A percentile compares a stretch with the other conserved stretches of the same genome.
Evolutionary conservation across 2,888 invertebrate species (phyloP).

Genomic region (Aelia acuminata): DNA sequence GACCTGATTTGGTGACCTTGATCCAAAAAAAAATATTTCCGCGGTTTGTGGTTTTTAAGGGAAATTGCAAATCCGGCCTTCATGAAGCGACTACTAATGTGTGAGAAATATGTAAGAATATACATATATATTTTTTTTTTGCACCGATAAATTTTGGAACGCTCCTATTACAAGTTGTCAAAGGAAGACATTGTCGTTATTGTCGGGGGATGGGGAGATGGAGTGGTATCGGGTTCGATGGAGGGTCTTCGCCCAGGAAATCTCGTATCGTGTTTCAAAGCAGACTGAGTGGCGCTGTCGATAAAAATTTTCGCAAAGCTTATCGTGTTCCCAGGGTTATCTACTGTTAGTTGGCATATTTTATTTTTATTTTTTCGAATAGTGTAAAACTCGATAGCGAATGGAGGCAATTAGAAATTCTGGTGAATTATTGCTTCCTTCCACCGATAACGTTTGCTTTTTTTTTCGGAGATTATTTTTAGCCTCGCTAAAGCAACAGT

Average conservation of each 20-base stretch:
- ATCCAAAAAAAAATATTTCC: neutral
- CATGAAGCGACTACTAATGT: neutral
- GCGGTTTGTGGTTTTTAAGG: neutral
- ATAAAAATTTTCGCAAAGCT: neutral
- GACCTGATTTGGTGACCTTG: neutral
- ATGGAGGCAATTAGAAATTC: neutral
- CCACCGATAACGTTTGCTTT: neutral
- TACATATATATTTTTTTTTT: no score
- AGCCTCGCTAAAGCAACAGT: neutral
- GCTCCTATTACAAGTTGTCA: neutral
- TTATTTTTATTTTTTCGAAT: neutral
- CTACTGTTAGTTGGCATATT: neutral
- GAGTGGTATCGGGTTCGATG: neutral
- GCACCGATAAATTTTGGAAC: neutral
- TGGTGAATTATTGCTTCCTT: conserved; percentile 5
- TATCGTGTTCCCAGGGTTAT: neutral
- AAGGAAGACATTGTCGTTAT: neutral
- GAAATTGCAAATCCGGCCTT: neutral
- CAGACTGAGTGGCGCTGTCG: neutral
- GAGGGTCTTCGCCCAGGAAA: neutral
- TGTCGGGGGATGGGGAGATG: neutral
- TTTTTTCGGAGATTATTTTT: neutral
- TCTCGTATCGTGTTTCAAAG: neutral
- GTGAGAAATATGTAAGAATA: neutral
- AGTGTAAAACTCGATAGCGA: neutral